phyloP scores from a whole-genome alignment of 2,113 vertebrate species.

The Albula goreensis region DNA sequence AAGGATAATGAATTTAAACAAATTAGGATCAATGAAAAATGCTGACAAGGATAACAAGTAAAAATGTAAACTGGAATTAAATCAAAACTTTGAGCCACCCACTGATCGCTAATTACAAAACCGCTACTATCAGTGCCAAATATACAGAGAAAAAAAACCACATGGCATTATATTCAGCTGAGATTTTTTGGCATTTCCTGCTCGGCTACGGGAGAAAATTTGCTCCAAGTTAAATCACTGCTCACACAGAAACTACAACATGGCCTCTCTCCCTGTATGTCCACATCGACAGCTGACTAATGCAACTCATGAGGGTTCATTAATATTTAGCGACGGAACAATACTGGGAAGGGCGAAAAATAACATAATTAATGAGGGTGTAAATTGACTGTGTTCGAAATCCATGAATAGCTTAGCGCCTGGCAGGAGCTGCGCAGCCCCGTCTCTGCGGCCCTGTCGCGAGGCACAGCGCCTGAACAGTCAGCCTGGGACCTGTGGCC shows the following conservation, averaged over 20 bases:
- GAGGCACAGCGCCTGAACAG: no score
- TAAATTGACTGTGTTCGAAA: no score
- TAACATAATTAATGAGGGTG: no score
- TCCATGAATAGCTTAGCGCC: no score
- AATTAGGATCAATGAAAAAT: slow-evolving; percentile 2
- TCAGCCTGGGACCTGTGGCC: no score
- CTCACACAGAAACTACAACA: not conserved
- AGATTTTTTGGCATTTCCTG: not conserved
- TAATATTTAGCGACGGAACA: no score
- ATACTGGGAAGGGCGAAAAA: no score
- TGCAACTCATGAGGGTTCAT: no score
- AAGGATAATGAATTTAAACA: not conserved
- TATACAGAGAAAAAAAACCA: not conserved
- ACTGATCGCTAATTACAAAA: slow-evolving; percentile 16
- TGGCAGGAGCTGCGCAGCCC: no score
- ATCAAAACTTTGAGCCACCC: not conserved
- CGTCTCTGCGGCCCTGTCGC: no score
- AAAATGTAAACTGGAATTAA: slow-evolving; percentile 9
- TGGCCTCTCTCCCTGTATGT: no score
- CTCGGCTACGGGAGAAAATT: not conserved
- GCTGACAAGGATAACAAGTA: not conserved
- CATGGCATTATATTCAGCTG: not conserved
- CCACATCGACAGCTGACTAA: no score
- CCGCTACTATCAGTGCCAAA: not conserved
- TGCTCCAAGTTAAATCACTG: not conserved